Evolutionary conservation across 2,888 invertebrate genomes (phyloP), one percentile per base, ranked within the genome.

Genomic region (Thalpophila matura): DNA sequence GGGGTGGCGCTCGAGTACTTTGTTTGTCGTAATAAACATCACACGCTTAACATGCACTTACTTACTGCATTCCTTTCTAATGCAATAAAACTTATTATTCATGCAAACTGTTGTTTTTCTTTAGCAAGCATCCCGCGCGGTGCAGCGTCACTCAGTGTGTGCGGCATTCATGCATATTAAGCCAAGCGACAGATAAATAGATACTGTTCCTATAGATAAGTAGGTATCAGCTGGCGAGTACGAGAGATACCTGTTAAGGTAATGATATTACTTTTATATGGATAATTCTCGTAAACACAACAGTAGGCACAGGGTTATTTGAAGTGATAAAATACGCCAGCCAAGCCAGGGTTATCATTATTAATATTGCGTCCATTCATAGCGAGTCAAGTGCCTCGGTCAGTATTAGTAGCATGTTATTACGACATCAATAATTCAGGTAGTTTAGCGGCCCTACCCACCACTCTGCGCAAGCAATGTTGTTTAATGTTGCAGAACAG

Each of bases 1-100:
- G 20, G 38, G 16, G 4, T 9, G 7, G 18, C 6, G 16, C 27
- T 54, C 40, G n/a, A 68, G 56, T 43, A 26, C 47, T 57, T 65
- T 57, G 73, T 66, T 31, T 31, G 27, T 53, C 47, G 50, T 26
- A 35, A 49, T 12, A 7, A 49, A 27, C 26, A 47, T 47, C 31
- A 46, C 56, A 40, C 40, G 37, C 50, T 6, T 29, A 7, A 20
- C 38, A 46, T 38, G 54, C 49, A 57, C 46, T 64, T 26, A 54
- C 37, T 38, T 29, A 22, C 35, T 33, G 16, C 42, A 73, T 69
- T 66, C 45, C 59, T 66, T 73, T 73, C 53, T 54, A 58, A 27
- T 66, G 47, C 33, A 69, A 66, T 69, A 54, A 73, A 69, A 69
- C 24, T 29, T 47, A 38, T 54, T 54, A 50, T 49, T 45, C 50